Evolutionary conservation across 2,797 vertebrate species (phyloP), one percentile per base, ranked within the genome.

Genomic region (Tachyglossus aculeatus): DNA sequence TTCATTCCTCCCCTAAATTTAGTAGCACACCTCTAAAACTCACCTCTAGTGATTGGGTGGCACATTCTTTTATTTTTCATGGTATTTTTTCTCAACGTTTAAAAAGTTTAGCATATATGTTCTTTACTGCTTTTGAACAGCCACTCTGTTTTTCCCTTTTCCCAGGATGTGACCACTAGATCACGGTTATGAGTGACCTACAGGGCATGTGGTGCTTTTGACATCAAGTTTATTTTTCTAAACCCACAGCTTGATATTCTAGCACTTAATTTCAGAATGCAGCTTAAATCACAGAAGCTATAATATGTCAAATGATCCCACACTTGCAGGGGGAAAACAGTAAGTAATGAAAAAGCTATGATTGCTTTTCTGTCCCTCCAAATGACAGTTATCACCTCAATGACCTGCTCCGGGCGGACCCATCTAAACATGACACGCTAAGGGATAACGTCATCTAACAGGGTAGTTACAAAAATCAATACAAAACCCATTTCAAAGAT

Each of bases 381-480:
- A 98, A 99, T 98, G 97, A 99, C 96, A 98, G 96, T 98, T 98
- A 99, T 97, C 96, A 98, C 96, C 97, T 98, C 96, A 96, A 97
- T 98, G 96, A 97, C 96, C 97, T 96, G 96, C 97, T 99, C 92
- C 95, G 84, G 98, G 97, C 97, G 82, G 95, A 93, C 93, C 94
- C 86, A 95, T 96, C 96, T 96, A 94, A 95, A 96, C 96, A 96
- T 96, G 95, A 98, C 96, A 98, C 95, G 93, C 96, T 96, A 96
- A 97, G 96, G 96, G 94, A 98, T 96, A 97, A 97, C 96, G 96
- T 98, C 97, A 98, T 96, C 96, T 98, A 98, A 98, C 96, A 97
- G 96, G 95, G 95, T 97, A 96, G 96, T 98, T 98, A 97, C 97
- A 97, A 97, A 99, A 99, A 99, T 99, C 97, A 99, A 99, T 99